Evolutionary conservation across 92 coral and sea anemone genomes (phyloP), one percentile per base, ranked within the genome.

Genomic region (Palythoa grandis): DNA sequence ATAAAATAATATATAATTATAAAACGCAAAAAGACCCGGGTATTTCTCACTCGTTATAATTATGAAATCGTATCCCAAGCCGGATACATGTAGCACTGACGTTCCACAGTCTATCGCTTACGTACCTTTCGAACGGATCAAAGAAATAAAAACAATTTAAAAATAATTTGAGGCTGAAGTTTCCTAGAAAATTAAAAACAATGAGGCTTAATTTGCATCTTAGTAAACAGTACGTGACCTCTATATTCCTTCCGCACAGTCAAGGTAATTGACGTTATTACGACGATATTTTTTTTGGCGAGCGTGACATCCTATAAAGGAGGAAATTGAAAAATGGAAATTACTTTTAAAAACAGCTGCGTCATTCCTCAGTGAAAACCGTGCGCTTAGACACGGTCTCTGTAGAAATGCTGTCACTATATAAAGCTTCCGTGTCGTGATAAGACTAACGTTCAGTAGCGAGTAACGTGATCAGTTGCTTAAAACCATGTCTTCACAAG

Each of bases 401-500:
- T 0, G 1, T 25, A 11, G 3, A 23, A 40, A 22, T 79, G 74
- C 3, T 15, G 56, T 20, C 24, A 7, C 40, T 80, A 80, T 80
- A 66, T 65, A 80, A 43, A 80, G 58, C 29, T 47, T 52, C 17
- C 50, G 7, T 43, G 50, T 43, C 1, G 40, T 47, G n/a, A 5
- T 20, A 2, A 11, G 6, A 70, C 5, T 11, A 43, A 52, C 60
- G 35, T 43, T 79, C 84, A 79, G 23, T 40, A 13, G 23, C 11
- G 29, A 52, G 35, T 17, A 23, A 53, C 48, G 15, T 12, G 48
- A 16, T 69, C 73, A 69, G 43, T 24, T 69, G 69, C 23, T 24
- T 6, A 10, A 22, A 11, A 50, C 54, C 53, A 85, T 85, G 88
- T 54, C 82, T 85, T 85, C 82, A 2, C 88, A 72, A 22, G 48